Evolutionary conservation across 1,140 invertebrate species (phyloP), one percentile per base, ranked within the genome.

Genomic region (Teleopsis dalmanni): DNA sequence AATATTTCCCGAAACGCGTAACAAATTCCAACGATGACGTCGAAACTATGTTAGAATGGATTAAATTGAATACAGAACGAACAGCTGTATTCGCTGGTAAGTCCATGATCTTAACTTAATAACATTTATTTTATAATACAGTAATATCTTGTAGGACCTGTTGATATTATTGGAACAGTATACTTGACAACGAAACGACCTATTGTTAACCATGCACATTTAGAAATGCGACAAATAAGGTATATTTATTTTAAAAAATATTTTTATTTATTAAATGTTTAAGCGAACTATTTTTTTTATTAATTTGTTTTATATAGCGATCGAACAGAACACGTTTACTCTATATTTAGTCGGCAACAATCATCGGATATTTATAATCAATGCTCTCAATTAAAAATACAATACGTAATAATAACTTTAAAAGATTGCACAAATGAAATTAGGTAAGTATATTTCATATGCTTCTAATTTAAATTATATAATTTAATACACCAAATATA

Each of bases 351-450:
- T 53, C 59, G 66, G 9, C 67, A 69, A 38, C 62, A 67, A 42
- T 70, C 66, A n/a, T 60, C 60, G 14, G 62, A 65, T 44, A 60
- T 70, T 33, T 70, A 68, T 26, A 70, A 66, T 53, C 66, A 68
- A 48, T 65, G 57, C 36, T 57, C 65, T n/a, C 60, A 65, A 50
- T 45, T 70, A 34, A 65, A 68, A 57, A 62, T 70, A 33, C 64
- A 70, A 55, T 70, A 70, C 47, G 55, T 70, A 38, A 68, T 70
- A 47, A 58, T 70, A 51, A 58, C 67, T 23, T 51, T 67, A 22
- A 54, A 60, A 13, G 59, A 70, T 49, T 70, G 67, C 50, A 57
- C 49, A 41, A 65, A 68, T 23, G 56, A 61, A 55, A 57, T 58
- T 52, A 52, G 54, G 65, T 68, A 50, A 57, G 57, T 41, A 26